Conservation (phyloP, 1,140 invertebrate species). For the Platorchestia sp. region DNA sequence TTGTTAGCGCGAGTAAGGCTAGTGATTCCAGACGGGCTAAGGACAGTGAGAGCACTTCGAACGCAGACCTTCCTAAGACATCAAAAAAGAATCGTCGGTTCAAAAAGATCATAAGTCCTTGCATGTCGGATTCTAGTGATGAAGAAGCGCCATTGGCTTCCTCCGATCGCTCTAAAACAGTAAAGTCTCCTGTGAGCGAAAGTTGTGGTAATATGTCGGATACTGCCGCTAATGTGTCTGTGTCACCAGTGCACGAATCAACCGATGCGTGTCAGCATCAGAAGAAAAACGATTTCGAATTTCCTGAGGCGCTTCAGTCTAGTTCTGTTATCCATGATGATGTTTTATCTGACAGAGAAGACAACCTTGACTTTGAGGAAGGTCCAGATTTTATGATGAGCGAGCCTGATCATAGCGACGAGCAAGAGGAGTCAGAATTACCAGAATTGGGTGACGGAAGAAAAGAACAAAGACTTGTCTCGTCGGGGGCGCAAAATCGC, state of each 20-base stretch:
- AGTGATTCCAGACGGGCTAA: not conserved
- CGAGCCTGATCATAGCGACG: not conserved
- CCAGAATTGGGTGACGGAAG: not conserved
- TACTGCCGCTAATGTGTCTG: not conserved
- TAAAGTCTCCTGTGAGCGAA: not conserved
- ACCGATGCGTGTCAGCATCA: not conserved
- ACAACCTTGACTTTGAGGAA: conserved; percentile 35
- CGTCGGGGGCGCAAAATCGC: not conserved
- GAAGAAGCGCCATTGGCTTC: not conserved
- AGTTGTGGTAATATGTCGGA: not conserved
- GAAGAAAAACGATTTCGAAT: conserved; percentile 42
- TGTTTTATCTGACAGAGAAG: conserved; percentile 1
- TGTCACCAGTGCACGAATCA: not conserved
- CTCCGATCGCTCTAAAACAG: not conserved
- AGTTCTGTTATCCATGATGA: not conserved
- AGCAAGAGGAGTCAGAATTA: not conserved
- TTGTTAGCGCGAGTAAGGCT: not conserved
- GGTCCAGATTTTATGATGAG: not conserved
- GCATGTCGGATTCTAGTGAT: conserved; percentile 16
- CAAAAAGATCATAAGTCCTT: conserved; percentile 7
- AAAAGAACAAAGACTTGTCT: not conserved
- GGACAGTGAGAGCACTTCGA: not conserved
- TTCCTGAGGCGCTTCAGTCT: conserved; percentile 7
- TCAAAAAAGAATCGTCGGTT: conserved; percentile 46
- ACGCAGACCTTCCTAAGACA: not conserved